Evolutionary conservation across 2,113 vertebrate species (phyloP).

Genomic region (Colaptes auratus): DNA sequence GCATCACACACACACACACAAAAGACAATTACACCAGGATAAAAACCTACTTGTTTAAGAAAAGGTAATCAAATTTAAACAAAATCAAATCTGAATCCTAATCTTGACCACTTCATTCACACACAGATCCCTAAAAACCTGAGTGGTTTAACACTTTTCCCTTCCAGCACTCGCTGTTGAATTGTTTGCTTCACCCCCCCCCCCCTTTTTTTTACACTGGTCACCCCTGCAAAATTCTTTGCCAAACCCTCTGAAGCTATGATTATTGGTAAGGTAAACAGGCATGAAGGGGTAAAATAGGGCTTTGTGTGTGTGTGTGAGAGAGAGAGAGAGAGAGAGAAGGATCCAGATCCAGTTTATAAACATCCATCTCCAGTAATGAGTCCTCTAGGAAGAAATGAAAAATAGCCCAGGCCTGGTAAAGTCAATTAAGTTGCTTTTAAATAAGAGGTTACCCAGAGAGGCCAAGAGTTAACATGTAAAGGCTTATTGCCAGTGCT

Average conservation of each 20-base stretch:
- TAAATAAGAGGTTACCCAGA: slow-evolving; percentile 64
- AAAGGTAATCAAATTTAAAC: not conserved
- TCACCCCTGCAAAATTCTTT: not conserved
- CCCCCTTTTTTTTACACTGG: not conserved
- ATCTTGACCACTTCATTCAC: not conserved
- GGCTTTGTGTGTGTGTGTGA: not conserved
- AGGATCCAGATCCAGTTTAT: slow-evolving; percentile 55
- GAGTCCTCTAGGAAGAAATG: slow-evolving; percentile 62
- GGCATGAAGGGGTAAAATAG: slow-evolving; percentile 57
- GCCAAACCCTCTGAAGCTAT: not conserved
- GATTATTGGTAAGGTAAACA: slow-evolving; percentile 48
- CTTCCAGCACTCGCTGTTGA: slow-evolving; percentile 6
- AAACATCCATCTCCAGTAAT: slow-evolving; percentile 37
- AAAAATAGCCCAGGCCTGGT: slow-evolving; percentile 58
- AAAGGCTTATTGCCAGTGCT: slow-evolving; percentile 46
- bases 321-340: not conserved
- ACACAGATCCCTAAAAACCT: not conserved
- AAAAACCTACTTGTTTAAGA: not conserved
- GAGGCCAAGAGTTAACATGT: slow-evolving; percentile 61
- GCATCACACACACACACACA: not conserved
- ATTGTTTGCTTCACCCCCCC: not conserved
- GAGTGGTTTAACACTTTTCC: not conserved
- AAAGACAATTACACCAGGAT: not conserved
- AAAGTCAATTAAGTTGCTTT: slow-evolving; percentile 68
- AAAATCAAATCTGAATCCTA: not conserved